These are phyloP conservation scores for Donacobius atricapilla DNA, from an alignment of 2,113 vertebrate species.

Conservation along the genomic window DNA sequence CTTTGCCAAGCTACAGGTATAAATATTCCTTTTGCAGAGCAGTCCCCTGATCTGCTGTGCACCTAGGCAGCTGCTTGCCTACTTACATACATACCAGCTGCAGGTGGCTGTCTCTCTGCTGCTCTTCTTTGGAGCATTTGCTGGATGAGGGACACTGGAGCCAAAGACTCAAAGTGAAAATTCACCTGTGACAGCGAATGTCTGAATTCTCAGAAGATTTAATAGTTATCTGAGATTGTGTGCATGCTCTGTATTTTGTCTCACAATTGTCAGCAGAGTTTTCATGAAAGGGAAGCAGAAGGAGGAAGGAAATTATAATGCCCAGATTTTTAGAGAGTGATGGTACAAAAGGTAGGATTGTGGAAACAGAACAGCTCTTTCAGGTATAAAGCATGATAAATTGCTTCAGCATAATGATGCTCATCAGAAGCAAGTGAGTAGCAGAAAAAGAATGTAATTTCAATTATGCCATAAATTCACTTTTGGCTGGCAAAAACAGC, in stretches of 20 bases:
- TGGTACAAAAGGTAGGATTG: not conserved
- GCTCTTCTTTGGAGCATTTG: not conserved
- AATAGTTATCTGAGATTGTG: not conserved
- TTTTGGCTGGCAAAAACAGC: not conserved
- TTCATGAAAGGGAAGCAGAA: not conserved
- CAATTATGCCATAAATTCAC: constrained; percentile 8
- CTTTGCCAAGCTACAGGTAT: not conserved
- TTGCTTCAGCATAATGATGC: not conserved
- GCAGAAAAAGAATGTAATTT: constrained; percentile 29
- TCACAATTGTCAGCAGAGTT: not conserved
- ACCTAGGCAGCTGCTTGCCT: not conserved
- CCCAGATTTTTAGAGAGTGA: not conserved
- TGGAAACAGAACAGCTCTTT: not conserved
- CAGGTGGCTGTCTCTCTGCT: not conserved
- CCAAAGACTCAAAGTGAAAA: not conserved
- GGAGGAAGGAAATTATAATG: not conserved
- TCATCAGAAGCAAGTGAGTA: constrained; percentile 12
- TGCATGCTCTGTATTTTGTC: not conserved
- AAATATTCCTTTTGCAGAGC: not conserved
- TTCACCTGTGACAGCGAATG: not conserved
- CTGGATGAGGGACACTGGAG: not conserved
- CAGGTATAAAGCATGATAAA: not conserved
- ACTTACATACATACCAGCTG: not conserved
- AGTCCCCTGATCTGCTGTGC: fast-evolving
- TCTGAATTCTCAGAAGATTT: not conserved